These are phyloP conservation scores for Tuberolachnus salignus DNA, from an alignment of 2,888 invertebrate genomes.

Conservation along the genomic window DNA sequence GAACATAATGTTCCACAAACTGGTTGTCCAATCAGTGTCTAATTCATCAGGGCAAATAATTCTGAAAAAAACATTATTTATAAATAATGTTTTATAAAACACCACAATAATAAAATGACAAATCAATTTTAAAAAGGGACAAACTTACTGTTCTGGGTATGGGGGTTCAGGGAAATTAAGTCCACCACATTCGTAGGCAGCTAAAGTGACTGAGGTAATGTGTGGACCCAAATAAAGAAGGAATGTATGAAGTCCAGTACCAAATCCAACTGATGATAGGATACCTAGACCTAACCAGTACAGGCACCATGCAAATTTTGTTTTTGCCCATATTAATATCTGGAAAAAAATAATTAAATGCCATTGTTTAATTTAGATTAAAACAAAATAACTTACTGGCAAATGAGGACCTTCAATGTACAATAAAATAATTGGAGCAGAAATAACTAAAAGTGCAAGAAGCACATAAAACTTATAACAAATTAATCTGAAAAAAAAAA, in stretches of 20 bases:
- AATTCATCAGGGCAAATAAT: conserved; percentile 86
- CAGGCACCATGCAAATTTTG: conserved; percentile 71
- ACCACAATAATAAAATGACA: neutral
- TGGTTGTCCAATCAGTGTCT: conserved; percentile 71
- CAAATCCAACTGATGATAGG: conserved; percentile 95
- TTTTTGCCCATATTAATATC: conserved; percentile 50
- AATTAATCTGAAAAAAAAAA: conserved; percentile 68
- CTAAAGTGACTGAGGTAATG: conserved; percentile 96
- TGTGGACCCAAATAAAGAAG: conserved; percentile 98
- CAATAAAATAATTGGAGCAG: conserved; percentile 66
- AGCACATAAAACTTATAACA: conserved; percentile 68
- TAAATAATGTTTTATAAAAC: neutral
- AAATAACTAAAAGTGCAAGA: conserved; percentile 65
- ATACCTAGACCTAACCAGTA: conserved; percentile 95
- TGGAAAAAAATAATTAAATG: conserved; percentile 1
- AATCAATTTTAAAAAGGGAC: neutral
- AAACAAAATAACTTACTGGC: conserved; percentile 63
- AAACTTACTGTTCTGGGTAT: conserved; percentile 91
- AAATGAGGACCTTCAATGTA: conserved; percentile 73
- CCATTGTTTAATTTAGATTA: conserved; percentile 63
- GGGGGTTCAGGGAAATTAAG: conserved; percentile 97
- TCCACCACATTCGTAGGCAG: conserved; percentile 95
- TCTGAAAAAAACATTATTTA: conserved; percentile 66
- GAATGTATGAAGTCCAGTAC: conserved; percentile 98
- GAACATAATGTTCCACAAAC: conserved; percentile 91